Evolutionary conservation across 2,888 invertebrate genomes (phyloP).

Genomic region (Eledona agricola): DNA sequence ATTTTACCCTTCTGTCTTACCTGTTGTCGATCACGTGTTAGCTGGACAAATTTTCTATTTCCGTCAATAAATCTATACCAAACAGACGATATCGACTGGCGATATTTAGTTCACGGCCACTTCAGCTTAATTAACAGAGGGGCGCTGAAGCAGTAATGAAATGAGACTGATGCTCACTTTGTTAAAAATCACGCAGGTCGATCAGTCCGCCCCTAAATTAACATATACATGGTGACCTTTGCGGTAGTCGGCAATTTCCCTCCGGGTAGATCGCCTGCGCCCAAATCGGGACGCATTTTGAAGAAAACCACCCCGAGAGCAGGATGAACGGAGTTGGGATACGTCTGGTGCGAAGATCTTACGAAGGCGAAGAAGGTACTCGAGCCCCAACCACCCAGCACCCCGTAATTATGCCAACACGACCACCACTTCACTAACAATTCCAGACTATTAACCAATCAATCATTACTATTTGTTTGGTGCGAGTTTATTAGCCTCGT

Average conservation of each 20-base stretch:
- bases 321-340: constrained; percentile 36
- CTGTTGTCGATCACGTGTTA: constrained; percentile 38
- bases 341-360: constrained; percentile 27
- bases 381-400: constrained; percentile 13
- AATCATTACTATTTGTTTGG: constrained; percentile 20
- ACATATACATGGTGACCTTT: constrained; percentile 33
- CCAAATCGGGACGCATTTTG: constrained; percentile 15
- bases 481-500: constrained; percentile 25
- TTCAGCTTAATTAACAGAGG: constrained; percentile 21
- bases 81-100: constrained; percentile 35
- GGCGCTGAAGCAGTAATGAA: constrained; percentile 16
- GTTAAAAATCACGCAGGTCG: constrained; percentile 30
- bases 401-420: constrained; percentile 17
- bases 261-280: constrained; percentile 26
- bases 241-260: constrained; percentile 29
- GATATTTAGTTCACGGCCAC: constrained; percentile 39
- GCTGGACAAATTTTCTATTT: constrained; percentile 25
- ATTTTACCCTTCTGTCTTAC: constrained; percentile 28
- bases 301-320: constrained; percentile 18
- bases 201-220: constrained; percentile 30
- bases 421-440: constrained; percentile 2
- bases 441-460: constrained; percentile 15
- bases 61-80: constrained; percentile 41
- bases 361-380: constrained; percentile 34
- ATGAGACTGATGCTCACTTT: constrained; percentile 28